These are phyloP conservation scores for Limenitis camilla DNA, from an alignment of 2,888 invertebrate genomes.

Conservation along the genomic window DNA sequence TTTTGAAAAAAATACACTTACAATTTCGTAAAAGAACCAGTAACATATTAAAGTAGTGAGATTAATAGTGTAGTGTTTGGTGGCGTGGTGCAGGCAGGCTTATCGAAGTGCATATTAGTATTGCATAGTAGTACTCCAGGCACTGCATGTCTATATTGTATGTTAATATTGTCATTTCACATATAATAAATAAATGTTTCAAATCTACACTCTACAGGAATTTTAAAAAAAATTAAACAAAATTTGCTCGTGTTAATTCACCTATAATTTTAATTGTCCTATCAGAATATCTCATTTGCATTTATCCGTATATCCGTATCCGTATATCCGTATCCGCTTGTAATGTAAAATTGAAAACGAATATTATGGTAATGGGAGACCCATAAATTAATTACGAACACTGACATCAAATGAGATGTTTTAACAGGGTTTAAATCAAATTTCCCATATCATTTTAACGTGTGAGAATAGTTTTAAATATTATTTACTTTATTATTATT, in stretches of 20 bases:
- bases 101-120: no score
- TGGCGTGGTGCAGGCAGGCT: no score
- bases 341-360: slow-evolving; percentile 23
- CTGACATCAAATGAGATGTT: slow-evolving; percentile 26
- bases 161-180: no score
- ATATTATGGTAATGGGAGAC: slow-evolving; percentile 27
- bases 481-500: neutral
- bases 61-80: no score
- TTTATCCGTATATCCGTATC: slow-evolving; percentile 19
- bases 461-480: neutral
- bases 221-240: neutral
- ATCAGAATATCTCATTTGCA: slow-evolving; percentile 20
- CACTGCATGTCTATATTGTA: no score
- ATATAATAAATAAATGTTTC: no score
- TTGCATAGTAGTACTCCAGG: no score
- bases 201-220: neutral
- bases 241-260: neutral
- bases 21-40: no score
- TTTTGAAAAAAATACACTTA: no score
- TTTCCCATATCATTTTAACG: slow-evolving; percentile 10
- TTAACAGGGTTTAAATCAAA: slow-evolving; percentile 24
- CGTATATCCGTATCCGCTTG: slow-evolving; percentile 16
- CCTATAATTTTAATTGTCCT: slow-evolving; percentile 8
- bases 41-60: no score
- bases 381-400: slow-evolving; percentile 30